Percentiles rank a stretch among this genome's conserved stretches.
These are phyloP conservation scores for Biston stratarius DNA, from an alignment of 2,888 invertebrate species.

Conservation along the genomic window DNA sequence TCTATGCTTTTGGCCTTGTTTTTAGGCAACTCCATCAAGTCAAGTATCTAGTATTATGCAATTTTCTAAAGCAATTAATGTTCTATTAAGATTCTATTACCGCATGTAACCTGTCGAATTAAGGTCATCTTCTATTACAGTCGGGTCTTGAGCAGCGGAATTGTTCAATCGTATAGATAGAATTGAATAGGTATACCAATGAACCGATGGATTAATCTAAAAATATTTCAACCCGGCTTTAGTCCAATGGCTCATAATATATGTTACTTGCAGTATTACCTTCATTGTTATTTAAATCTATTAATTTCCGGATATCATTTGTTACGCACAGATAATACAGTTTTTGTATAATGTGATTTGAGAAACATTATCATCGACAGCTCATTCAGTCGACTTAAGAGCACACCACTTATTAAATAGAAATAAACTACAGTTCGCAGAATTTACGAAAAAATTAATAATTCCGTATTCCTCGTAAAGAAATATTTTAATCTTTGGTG, in stretches of 20 bases:
- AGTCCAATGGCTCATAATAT: not conserved
- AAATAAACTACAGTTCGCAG: too few relatives aligned
- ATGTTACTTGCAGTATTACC: too few relatives aligned
- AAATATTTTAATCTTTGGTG: too few relatives aligned
- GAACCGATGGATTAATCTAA: not conserved
- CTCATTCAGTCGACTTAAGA: too few relatives aligned
- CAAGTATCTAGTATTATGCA: not conserved
- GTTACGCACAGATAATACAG: not conserved
- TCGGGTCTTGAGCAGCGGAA: constrained; percentile 26
- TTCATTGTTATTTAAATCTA: not conserved
- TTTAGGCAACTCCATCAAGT: too few relatives aligned
- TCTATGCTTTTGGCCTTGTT: too few relatives aligned
- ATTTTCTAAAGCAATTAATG: constrained; percentile 2
- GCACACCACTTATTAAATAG: too few relatives aligned
- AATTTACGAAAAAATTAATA: too few relatives aligned
- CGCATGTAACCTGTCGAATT: constrained; percentile 18
- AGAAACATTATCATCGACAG: not conserved
- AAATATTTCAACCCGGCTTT: not conserved
- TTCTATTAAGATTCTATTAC: constrained; percentile 2
- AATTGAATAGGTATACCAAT: constrained; percentile 12
- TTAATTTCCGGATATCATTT: not conserved
- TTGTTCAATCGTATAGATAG: constrained; percentile 22
- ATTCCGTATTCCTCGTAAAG: too few relatives aligned
- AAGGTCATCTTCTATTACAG: constrained; percentile 30
- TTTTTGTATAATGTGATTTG: too few relatives aligned